Conservation (phyloP, 2,888 invertebrate genomes). For the Cheilosia grossa region DNA sequence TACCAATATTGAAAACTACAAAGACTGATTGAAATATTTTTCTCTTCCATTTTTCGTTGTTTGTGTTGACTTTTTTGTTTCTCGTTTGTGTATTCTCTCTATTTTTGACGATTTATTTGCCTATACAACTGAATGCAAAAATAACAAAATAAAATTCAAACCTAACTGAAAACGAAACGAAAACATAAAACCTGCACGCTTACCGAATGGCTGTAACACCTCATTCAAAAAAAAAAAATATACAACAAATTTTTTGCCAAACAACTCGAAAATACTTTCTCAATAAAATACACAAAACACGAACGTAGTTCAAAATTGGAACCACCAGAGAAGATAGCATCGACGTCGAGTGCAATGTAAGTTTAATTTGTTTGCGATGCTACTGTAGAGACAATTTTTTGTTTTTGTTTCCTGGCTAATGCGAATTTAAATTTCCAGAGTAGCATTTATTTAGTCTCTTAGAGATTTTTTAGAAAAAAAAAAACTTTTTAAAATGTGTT, state of each 20-base stretch:
- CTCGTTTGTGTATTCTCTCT: slow-evolving; percentile 53
- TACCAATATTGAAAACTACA: slow-evolving; percentile 22
- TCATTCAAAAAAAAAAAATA: slow-evolving; percentile 45
- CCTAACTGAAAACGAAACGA: slow-evolving; percentile 41
- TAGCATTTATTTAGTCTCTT: slow-evolving; percentile 48
- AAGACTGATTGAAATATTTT: slow-evolving; percentile 67
- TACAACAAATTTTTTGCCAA: slow-evolving; percentile 28
- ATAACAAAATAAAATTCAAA: slow-evolving; percentile 45
- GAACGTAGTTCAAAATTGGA: slow-evolving; percentile 79
- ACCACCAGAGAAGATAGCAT: slow-evolving; percentile 79
- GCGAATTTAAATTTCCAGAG: slow-evolving; percentile 28
- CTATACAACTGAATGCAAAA: slow-evolving; percentile 60
- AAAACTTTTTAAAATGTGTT: slow-evolving; percentile 12
- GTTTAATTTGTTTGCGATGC: slow-evolving; percentile 75
- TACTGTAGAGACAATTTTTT: slow-evolving; percentile 41
- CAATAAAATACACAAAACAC: slow-evolving; percentile 48
- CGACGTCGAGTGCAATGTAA: slow-evolving; percentile 79
- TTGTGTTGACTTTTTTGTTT: slow-evolving; percentile 46
- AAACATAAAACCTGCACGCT: slow-evolving; percentile 65
- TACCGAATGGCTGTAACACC: slow-evolving; percentile 73
- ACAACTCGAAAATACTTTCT: slow-evolving; percentile 30
- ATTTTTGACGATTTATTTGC: slow-evolving; percentile 69
- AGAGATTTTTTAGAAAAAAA: slow-evolving; percentile 22
- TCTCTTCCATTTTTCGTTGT: slow-evolving; percentile 65
- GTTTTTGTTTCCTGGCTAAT: slow-evolving; percentile 50